Conservation (phyloP, 2,113 vertebrate species). For the Puntigrus tetrazona region DNA sequence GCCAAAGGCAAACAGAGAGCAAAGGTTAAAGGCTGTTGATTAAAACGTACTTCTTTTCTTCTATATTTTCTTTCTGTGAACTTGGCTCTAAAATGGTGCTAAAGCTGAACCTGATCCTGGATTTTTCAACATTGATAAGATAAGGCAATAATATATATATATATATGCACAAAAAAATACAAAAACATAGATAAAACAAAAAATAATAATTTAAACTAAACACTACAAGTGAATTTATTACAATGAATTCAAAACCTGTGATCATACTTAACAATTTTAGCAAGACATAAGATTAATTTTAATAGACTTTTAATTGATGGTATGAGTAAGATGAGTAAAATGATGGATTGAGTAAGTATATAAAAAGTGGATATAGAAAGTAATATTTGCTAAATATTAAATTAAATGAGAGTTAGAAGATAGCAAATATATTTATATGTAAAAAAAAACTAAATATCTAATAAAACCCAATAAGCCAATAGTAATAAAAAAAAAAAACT, state of each 20-base stretch:
- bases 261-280: background rate
- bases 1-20: constrained; percentile 15
- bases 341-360: background rate
- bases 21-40: constrained; percentile 52
- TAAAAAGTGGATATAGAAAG: background rate
- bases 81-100: background rate
- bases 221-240: background rate
- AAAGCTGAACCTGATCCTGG: background rate
- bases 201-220: no score
- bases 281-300: background rate
- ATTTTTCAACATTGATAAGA: background rate
- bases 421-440: background rate
- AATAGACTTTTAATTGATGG: background rate
- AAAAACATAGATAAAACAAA: no score
- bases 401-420: background rate
- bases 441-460: background rate
- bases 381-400: background rate
- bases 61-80: constrained; percentile 1
- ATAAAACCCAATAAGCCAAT: no score
- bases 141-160: background rate
- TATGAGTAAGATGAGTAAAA: background rate
- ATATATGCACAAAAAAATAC: no score
- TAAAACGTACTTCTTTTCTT: constrained; percentile 33
- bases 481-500: background rate
- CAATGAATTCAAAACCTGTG: background rate